Evolutionary conservation across 2,888 invertebrate genomes (phyloP).

Genomic region (Suillia variegata): DNA sequence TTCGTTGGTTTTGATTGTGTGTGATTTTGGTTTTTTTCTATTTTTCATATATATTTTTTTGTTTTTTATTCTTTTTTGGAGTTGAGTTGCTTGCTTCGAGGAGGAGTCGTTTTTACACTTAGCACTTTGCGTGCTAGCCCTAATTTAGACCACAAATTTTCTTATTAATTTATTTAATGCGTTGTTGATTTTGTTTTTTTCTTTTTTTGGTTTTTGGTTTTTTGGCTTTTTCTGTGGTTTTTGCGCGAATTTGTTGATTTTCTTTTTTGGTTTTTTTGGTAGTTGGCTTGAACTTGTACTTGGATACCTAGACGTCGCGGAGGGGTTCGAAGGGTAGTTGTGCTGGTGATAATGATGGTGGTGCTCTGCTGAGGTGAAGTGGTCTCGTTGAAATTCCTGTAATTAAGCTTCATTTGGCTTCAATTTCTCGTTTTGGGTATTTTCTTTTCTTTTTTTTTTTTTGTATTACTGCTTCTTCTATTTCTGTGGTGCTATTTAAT

Average conservation of each 20-base stretch:
- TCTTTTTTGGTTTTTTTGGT: neutral
- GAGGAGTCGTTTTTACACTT: neutral
- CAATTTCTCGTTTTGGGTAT: too few species aligned
- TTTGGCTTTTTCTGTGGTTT: neutral
- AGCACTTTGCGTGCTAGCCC: neutral
- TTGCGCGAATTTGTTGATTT: too few species aligned
- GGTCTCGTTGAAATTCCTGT: neutral
- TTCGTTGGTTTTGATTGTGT: neutral
- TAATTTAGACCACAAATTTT: neutral
- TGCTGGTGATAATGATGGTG: too few species aligned
- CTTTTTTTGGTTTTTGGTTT: neutral
- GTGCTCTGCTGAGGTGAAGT: too few species aligned
- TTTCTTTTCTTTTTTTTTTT: neutral
- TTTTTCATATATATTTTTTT: neutral
- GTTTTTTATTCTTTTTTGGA: too few species aligned
- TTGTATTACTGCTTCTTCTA: neutral
- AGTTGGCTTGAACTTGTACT: neutral
- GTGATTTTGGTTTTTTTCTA: neutral
- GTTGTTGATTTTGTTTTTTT: neutral
- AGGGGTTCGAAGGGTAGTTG: neutral
- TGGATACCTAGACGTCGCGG: neutral
- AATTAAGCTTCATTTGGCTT: neutral
- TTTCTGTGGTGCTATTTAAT: neutral
- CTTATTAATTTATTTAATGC: neutral
- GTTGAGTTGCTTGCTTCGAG: too few species aligned